Percentiles rank a stretch among this genome's conserved stretches.
These are phyloP conservation scores for Momotus momota DNA, from an alignment of 2,797 vertebrate genomes.

Conservation along the genomic window DNA sequence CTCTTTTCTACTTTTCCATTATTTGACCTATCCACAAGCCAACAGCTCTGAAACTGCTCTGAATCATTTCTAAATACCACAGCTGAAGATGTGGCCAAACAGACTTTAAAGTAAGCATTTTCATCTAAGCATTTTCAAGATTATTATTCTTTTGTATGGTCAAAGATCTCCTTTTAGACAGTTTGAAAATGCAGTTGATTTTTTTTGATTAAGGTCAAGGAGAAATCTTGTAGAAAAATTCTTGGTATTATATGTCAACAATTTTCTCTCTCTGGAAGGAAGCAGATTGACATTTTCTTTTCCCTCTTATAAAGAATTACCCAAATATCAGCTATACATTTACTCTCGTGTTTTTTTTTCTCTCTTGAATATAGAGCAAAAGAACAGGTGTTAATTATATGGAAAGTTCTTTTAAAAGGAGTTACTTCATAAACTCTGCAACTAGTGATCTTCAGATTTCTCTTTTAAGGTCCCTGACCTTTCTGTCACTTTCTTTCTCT, in stretches of 20 bases:
- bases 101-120: background rate
- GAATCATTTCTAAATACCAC: background rate
- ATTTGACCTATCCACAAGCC: background rate
- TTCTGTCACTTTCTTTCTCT: background rate
- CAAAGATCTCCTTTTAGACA: background rate
- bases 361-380: background rate
- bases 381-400: background rate
- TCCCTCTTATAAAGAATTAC: background rate
- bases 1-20: background rate
- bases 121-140: background rate
- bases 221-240: background rate
- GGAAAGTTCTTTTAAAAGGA: background rate
- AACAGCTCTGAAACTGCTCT: background rate
- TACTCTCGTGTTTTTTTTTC: background rate
- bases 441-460: background rate
- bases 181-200: background rate
- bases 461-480: background rate
- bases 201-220: background rate
- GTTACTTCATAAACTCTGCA: background rate
- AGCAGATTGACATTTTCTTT: background rate
- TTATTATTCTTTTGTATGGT: background rate
- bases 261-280: background rate
- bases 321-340: background rate
- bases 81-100: background rate
- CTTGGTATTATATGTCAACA: background rate